Evolutionary conservation across 2,797 vertebrate species (phyloP), one percentile per base, ranked within the genome.

Genomic region (Adelosebastes latens): DNA sequence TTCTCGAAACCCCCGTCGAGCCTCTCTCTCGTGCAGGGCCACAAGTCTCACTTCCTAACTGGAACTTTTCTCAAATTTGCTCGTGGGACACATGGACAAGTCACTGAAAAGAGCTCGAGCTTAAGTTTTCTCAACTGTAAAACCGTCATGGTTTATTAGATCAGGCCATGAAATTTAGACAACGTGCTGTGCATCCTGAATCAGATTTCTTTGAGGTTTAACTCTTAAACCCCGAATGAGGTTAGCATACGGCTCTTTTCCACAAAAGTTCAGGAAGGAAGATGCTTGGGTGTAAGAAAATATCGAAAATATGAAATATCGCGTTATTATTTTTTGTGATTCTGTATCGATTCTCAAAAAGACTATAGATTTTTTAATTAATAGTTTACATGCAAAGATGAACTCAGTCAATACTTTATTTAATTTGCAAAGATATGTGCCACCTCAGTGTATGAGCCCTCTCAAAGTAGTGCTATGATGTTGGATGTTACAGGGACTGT

Each of bases 21-120:
- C 10, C 55, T 39, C 42, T 27, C 9, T 67, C 53, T 75, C 24
- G 56, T 61, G 71, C 76, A 70, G 34, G 22, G 59, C 64, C 42
- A 60, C 62, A 56, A 56, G 71, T 16, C 59, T 68, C 77, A 78
- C 75, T 88, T 82, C 66, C 75, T 24, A 49, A 39, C 65, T 25
- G 39, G 22, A 80, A 72, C 32, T 2, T 62, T 62, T 25, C 53
- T 73, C 20, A 67, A 55, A 79, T 72, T 73, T 77, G 16, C 10
- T 68, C 31, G 31, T 39, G 75, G 49, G 20, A 72, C 55, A 58
- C 24, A 70, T 9, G 25, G 18, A 72, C 32, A 76, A 75, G 69
- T 77, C 27, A n/a, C 42, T 18, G 24, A 34, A 64, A 72, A 74
- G 14, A 70, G 12, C 27, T n/a, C 1, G 8, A 59, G 66, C 42